Conservation (phyloP, 2,888 invertebrate genomes). For the Aphodius granarius region DNA sequence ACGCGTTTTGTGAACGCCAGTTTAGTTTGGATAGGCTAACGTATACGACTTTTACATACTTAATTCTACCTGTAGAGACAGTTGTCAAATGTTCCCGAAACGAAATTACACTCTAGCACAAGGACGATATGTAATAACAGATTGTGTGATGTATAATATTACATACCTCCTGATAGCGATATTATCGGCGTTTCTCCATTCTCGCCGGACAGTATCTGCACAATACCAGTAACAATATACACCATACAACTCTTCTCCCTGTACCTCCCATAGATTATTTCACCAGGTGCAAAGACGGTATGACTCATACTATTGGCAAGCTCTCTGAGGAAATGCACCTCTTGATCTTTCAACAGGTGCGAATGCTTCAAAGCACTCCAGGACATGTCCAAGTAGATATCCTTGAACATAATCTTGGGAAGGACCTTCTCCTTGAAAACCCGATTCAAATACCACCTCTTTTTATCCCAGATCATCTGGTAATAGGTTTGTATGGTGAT, state of each 20-base stretch:
- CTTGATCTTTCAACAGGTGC: constrained; percentile 33
- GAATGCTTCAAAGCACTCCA: constrained; percentile 36
- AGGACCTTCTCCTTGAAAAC: constrained; percentile 24
- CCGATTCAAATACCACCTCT: constrained; percentile 24
- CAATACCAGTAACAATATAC: constrained; percentile 36
- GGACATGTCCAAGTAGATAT: constrained; percentile 32
- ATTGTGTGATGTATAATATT: no score
- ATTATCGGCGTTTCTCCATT: constrained; percentile 39
- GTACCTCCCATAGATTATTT: constrained; percentile 32
- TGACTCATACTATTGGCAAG: constrained; percentile 29
- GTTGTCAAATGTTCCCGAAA: no score
- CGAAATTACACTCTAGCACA: no score
- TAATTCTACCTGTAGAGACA: no score
- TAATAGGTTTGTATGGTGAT: constrained; percentile 15
- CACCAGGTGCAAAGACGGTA: constrained; percentile 35
- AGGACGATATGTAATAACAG: no score
- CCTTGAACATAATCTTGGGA: constrained; percentile 30
- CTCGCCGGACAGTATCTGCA: constrained; percentile 38
- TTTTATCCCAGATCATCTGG: constrained; percentile 23
- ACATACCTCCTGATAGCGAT: constrained; percentile 36
- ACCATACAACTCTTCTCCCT: constrained; percentile 33
- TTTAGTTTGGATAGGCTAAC: no score
- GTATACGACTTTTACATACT: no score
- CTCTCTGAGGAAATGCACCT: constrained; percentile 32
- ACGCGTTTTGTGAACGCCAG: no score